Percentiles rank a stretch among this genome's conserved stretches.
Conservation (phyloP, 30 jellyfish, hydroid and myxozoan genomes). For the Sanderia malayensis region DNA sequence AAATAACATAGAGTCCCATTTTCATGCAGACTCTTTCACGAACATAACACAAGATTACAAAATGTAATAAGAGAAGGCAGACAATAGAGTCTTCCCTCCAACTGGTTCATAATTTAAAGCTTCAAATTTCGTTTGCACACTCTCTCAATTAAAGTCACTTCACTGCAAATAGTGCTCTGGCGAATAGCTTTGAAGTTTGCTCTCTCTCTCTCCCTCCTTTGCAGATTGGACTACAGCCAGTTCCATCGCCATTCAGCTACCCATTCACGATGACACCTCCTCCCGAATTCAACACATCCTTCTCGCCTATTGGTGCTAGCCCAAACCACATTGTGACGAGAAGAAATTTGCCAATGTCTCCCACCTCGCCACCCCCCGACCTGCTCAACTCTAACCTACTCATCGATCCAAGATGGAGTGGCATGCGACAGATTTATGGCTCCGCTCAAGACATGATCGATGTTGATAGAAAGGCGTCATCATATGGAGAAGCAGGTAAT, state of each 20-base stretch:
- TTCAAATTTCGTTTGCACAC: too few species aligned
- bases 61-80: too few species aligned
- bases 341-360: slow-evolving; percentile 73
- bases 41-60: too few species aligned
- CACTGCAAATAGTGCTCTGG: too few species aligned
- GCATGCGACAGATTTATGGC: slow-evolving; percentile 63
- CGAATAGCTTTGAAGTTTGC: too few species aligned
- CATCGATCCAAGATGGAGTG: slow-evolving; percentile 89
- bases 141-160: too few species aligned
- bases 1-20: too few species aligned
- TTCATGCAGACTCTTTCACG: too few species aligned
- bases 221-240: slow-evolving; percentile 17
- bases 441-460: slow-evolving; percentile 68
- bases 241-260: slow-evolving; percentile 39
- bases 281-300: slow-evolving; percentile 59
- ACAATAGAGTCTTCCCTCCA: too few species aligned
- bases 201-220: neutral
- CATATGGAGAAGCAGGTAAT: slow-evolving; percentile 58
- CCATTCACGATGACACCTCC: slow-evolving; percentile 62
- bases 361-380: slow-evolving; percentile 52
- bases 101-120: too few species aligned
- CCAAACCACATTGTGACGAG: slow-evolving; percentile 65
- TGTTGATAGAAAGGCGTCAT: slow-evolving; percentile 52
- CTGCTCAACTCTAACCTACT: slow-evolving; percentile 48
- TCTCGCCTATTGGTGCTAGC: slow-evolving; percentile 58